A percentile compares a stretch with the other conserved stretches of the same genome.
Conservation (phyloP, 2,888 invertebrate species). For the Catocala fraxini region DNA sequence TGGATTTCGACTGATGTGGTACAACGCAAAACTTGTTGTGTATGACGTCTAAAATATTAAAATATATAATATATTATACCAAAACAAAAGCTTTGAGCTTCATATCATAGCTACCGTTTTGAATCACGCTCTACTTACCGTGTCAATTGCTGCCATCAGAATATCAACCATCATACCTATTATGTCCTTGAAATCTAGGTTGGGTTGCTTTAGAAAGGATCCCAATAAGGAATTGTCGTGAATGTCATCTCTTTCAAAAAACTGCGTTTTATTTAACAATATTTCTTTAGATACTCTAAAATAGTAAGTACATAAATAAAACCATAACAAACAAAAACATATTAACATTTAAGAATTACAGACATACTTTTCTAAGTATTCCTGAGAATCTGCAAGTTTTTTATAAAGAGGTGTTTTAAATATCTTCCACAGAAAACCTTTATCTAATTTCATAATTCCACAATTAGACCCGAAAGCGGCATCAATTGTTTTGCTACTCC, state of each 20-base stretch:
- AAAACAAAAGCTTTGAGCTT: too few species aligned
- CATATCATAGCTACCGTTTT: background rate
- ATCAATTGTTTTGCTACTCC: slow-evolving; percentile 90
- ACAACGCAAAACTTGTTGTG: slow-evolving; percentile 92
- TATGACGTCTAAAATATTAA: slow-evolving; percentile 90
- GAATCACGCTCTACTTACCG: slow-evolving; percentile 82
- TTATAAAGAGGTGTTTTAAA: slow-evolving; percentile 92
- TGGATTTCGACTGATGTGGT: slow-evolving; percentile 92
- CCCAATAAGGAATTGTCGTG: slow-evolving; percentile 87
- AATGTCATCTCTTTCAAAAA: slow-evolving; percentile 71
- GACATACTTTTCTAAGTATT: slow-evolving; percentile 90
- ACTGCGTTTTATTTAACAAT: slow-evolving; percentile 85
- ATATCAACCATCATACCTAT: slow-evolving; percentile 94
- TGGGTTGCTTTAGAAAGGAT: slow-evolving; percentile 90
- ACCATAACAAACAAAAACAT: background rate
- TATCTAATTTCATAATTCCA: slow-evolving; percentile 90
- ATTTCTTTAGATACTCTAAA: slow-evolving; percentile 90
- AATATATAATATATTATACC: background rate
- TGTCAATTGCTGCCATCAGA: slow-evolving; percentile 95
- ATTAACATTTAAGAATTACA: background rate
- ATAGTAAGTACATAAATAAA: background rate
- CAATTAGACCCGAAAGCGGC: slow-evolving; percentile 92
- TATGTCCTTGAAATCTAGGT: slow-evolving; percentile 92
- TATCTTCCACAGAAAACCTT: slow-evolving; percentile 91
- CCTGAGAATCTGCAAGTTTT: slow-evolving; percentile 90